Evolutionary conservation across 1,140 invertebrate genomes (phyloP), one percentile per base, ranked within the genome.

Genomic region (Zaprionus lachaisei): DNA sequence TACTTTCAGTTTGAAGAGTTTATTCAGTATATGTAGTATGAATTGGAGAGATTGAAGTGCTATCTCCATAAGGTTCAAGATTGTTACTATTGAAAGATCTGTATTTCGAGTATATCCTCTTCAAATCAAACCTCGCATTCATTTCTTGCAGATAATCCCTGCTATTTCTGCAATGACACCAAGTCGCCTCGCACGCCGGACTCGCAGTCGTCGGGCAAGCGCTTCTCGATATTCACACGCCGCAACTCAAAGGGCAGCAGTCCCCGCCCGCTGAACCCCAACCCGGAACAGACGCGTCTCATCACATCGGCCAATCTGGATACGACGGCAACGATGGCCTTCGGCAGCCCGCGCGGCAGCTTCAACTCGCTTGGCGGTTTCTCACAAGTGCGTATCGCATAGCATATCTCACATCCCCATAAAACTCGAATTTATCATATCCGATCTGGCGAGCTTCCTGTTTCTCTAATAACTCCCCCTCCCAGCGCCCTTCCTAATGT

Each of bases 301-400:
- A 92, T 92, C 64, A 92, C 91, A 72, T 92, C 92, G 55, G 92
- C 92, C 62, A 92, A 92, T 82, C 77, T 92, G 55, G 91, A 91
- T 72, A 74, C 82, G 22, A 85, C 92, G 49, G 92, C 92, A 37
- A 86, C 87, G 24, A 86, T 91, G 74, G 86, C 89, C 15, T 72
- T 92, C 41, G 92, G 92, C 26, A 92, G 92, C 58, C 92, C 92
- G 22, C 80, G 92, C 26, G 92, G 92, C 69, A 92, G 92, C 74
- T 92, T 92, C 60, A 92, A 92, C 70, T 92, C 91, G 2, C 62
- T 92, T 26, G 80, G 91, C 84, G 85, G 82, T 57, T 91, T 87
- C 71, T 82, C 86, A 28, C 89, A 92, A 82, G 91, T 92, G 58
- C 89, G 90, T 92, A 51, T 38, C 28, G 14, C 20, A 20, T 41